Evolutionary conservation across 1,140 invertebrate species (phyloP), one percentile per base, ranked within the genome.

Genomic region (Neodiprion lecontei): DNA sequence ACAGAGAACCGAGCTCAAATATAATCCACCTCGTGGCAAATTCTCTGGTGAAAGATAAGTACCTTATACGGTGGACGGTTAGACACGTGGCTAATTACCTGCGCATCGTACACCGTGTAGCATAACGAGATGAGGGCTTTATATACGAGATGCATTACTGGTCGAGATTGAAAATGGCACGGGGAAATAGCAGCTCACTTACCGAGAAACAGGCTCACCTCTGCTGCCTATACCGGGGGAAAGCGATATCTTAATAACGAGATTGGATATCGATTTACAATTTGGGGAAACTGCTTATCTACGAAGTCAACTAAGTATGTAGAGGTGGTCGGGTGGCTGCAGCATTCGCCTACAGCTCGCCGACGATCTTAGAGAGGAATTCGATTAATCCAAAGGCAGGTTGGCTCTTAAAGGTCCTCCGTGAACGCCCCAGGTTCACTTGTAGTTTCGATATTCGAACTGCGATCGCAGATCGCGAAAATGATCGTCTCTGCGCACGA

Each of bases 191-290:
- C 53, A 61, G 53, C 53, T 61, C n/a, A 61, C 53, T 61, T 61
- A 61, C 53, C n/a, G 53, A 61, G 11, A 61, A 12, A 12, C 53
- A 12, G 5, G 28, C 28, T 17, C 11, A 9, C 53, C 53, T 61
- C 53, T 0, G 2, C 28, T 40, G 28, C 28, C 28, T 40, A 40
- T 61, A 61, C 53, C 53, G 53, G n/a, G n/a, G 53, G 53, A 5
- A 40, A 61, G 53, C 53, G 53, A 61, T 61, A 61, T 61, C 53
- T 61, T 61, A 61, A 61, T 61, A 61, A 61, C 53, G 53, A 61
- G 53, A 61, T 61, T 61, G 53, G 53, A 61, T 61, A 61, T 61
- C 53, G 53, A 61, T 61, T 61, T 61, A 61, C 53, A 61, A 61
- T 61, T 61, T 61, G 9, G 53, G 28, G 53, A 61, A 61, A 61